Conservation (phyloP, 2,888 invertebrate genomes). For the Syrphus vitripennis region DNA sequence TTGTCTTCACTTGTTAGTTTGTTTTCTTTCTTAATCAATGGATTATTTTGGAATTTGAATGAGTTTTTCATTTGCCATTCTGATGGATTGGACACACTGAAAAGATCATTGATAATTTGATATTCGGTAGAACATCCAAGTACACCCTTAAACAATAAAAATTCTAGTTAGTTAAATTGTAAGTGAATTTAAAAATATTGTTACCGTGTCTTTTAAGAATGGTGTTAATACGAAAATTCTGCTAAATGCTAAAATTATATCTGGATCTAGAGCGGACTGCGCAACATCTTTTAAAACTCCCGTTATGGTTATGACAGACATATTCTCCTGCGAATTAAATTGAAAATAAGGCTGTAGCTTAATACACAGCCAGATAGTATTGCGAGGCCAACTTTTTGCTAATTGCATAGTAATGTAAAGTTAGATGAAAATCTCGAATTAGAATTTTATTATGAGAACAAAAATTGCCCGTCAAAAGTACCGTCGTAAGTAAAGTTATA, state of each 20-base stretch:
- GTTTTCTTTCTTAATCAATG: conserved; percentile 21
- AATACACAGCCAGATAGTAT: too few species aligned
- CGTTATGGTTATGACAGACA: conserved; percentile 71
- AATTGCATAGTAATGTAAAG: too few species aligned
- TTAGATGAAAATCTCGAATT: too few species aligned
- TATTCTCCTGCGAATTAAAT: conserved; percentile 69
- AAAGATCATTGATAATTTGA: conserved; percentile 76
- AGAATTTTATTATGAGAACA: too few species aligned
- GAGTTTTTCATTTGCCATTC: conserved; percentile 73
- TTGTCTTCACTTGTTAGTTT: conserved; percentile 73
- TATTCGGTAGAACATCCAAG: conserved; percentile 72
- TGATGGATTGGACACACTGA: conserved; percentile 76
- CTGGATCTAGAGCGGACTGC: conserved; percentile 72
- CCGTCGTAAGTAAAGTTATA: too few species aligned
- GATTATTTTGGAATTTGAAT: conserved; percentile 74
- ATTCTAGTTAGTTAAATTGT: not conserved
- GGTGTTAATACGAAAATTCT: conserved; percentile 73
- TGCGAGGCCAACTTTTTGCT: too few species aligned
- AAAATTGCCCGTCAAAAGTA: too few species aligned
- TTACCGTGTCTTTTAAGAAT: conserved; percentile 70
- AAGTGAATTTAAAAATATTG: not conserved
- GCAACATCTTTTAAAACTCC: conserved; percentile 73
- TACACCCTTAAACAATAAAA: conserved; percentile 73
- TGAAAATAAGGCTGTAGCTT: not conserved
- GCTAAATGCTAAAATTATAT: conserved; percentile 73